Percentiles rank a stretch among this genome's conserved stretches.
Evolutionary conservation across 1,140 invertebrate genomes (phyloP).

Genomic region (Drosophila guanche): DNA sequence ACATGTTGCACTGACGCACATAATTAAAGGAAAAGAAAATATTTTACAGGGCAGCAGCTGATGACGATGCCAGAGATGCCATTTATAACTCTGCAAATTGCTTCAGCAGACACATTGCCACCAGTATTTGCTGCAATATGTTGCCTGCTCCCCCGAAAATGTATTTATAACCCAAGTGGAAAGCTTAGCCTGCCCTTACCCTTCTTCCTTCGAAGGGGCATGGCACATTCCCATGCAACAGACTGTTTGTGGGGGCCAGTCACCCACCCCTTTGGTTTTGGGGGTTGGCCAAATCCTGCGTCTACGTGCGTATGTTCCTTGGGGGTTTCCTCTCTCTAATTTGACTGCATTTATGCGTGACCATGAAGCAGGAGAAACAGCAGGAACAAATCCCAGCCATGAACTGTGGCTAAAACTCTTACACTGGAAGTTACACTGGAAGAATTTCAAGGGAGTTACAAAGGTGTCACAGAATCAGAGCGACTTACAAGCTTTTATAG

Average conservation of each 20-base stretch:
- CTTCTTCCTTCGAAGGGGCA: conserved; percentile 35
- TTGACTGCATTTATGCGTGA: conserved; percentile 82
- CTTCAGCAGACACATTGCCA: conserved; percentile 50
- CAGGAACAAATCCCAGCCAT: conserved; percentile 18
- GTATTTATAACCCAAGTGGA: conserved; percentile 62
- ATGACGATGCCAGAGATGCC: conserved; percentile 50
- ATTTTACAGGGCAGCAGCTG: conserved; percentile 53
- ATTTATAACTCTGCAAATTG: conserved; percentile 72
- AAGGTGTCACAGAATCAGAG: too few species aligned
- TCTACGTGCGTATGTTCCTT: conserved; percentile 51
- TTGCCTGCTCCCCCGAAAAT: conserved; percentile 55
- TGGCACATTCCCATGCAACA: conserved; percentile 59
- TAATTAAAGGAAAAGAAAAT: conserved; percentile 52
- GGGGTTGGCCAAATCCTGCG: conserved; percentile 22
- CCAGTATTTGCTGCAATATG: conserved; percentile 59
- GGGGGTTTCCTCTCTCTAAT: conserved; percentile 54
- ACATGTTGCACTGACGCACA: conserved; percentile 66
- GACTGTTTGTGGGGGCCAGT: background rate
- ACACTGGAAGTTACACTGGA: too few species aligned
- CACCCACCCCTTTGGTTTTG: conserved; percentile 22
- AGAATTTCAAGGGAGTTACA: too few species aligned
- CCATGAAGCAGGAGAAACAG: conserved; percentile 51
- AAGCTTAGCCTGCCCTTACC: conserved; percentile 19
- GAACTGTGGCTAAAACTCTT: conserved; percentile 7
- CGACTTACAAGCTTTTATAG: too few species aligned